Conservation (phyloP, 2,888 invertebrate genomes). For the Dasypogon diadema region DNA sequence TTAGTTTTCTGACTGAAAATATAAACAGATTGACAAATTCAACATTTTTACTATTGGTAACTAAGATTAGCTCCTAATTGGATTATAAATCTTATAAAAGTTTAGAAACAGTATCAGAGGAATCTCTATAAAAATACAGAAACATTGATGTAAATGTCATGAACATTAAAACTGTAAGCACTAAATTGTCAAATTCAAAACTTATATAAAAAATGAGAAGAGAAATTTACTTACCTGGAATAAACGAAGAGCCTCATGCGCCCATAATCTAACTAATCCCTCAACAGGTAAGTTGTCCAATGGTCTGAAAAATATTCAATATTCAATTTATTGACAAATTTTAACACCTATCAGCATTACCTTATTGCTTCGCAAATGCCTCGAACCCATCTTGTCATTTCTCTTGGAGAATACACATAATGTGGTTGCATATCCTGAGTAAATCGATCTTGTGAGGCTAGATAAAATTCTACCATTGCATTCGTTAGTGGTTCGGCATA, state of each 20-base stretch:
- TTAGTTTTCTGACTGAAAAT: too few relatives aligned
- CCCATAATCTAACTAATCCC: slow-evolving; percentile 98
- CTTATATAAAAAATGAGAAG: neutral
- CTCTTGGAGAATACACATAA: slow-evolving; percentile 98
- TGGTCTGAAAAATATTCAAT: slow-evolving; percentile 73
- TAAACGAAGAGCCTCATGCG: slow-evolving; percentile 96
- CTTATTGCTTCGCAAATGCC: slow-evolving; percentile 98
- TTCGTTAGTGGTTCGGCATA: slow-evolving; percentile 97
- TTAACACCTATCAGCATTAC: slow-evolving; percentile 62
- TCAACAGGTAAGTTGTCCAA: slow-evolving; percentile 92
- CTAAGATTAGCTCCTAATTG: too few relatives aligned
- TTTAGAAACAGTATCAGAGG: too few relatives aligned
- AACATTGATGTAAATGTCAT: too few relatives aligned
- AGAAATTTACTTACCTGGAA: slow-evolving; percentile 78
- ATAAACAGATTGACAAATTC: too few relatives aligned
- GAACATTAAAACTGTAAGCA: too few relatives aligned
- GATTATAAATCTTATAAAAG: too few relatives aligned
- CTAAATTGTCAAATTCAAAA: too few relatives aligned
- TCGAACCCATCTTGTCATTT: slow-evolving; percentile 99
- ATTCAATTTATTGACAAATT: neutral
- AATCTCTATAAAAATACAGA: too few relatives aligned
- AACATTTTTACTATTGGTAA: too few relatives aligned
- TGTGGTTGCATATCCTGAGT: slow-evolving; percentile 99
- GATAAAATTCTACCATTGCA: slow-evolving; percentile 99
- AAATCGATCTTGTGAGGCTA: slow-evolving; percentile 96